Evolutionary conservation across 2,888 invertebrate genomes (phyloP), one percentile per base, ranked within the genome.

Genomic region (Aplocera efformata): DNA sequence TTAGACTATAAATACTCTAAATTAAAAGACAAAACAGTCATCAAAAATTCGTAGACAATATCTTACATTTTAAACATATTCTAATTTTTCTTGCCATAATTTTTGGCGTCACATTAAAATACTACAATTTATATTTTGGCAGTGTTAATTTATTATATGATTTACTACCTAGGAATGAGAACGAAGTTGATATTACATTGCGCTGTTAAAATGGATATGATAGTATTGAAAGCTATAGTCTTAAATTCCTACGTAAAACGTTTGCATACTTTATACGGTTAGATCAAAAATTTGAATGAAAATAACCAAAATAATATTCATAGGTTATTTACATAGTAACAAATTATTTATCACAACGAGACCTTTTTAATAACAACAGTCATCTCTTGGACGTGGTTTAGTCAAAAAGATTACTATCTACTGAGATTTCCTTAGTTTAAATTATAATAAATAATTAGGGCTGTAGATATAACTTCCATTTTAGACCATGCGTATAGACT

Each of bases 41-140:
- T 84, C 80, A 77, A 84, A 85, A 84, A 82, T 74, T 76, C 79
- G 72, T 83, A 83, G 79, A 82, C 68, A 79, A 73, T 67, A 66
- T 63, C 70, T 70, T 70, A 64, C 55, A 50, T 49, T 61, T 72
- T 74, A 74, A 72, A 72, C 50, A 67, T 59, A 72, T 48, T 56
- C 65, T 70, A 72, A 67, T 56, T 57, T 73, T 56, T 50, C 32
- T 60, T 50, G 53, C 62, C 63, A 65, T 55, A 61, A 64, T 51
- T 63, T 65, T 72, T 75, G 72, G 73, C 72, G 63, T 67, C 52
- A 53, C 54, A 56, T 59, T 61, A 53, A 58, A 60, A 66, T 67
- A 67, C 66, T 75, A 77, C 66, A 68, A 69, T 67, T 72, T 64
- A 79, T 75, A 79, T 71, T 76, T 72, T 82, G 86, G 83, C 85